These are phyloP conservation scores for Apus apus DNA, from an alignment of 2,113 vertebrate species.

Conservation along the genomic window DNA sequence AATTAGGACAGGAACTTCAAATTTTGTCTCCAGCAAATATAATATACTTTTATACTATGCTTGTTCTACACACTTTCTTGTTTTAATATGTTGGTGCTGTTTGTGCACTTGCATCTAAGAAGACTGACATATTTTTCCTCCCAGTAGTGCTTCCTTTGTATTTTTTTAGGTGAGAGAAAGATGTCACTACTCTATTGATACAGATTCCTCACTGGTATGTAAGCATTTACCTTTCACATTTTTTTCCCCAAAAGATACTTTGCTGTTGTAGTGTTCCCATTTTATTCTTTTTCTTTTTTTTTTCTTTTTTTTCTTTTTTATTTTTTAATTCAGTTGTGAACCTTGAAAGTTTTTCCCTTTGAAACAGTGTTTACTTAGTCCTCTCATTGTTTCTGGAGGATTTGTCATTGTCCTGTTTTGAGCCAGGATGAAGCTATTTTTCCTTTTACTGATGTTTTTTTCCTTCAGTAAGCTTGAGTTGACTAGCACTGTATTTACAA, in stretches of 20 bases:
- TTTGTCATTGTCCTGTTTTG: neutral
- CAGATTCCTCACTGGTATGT: neutral
- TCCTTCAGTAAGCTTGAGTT: no score
- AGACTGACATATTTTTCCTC: neutral
- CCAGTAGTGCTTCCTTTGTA: neutral
- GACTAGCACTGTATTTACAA: neutral
- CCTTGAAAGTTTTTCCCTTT: neutral
- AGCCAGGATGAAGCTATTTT: no score
- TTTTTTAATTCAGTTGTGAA: slow-evolving; percentile 24
- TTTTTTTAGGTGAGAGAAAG: neutral
- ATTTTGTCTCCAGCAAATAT: neutral
- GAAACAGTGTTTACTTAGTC: neutral
- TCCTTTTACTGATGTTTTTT: no score
- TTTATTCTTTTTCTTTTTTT: slow-evolving; percentile 7
- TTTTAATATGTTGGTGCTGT: slow-evolving; percentile 3
- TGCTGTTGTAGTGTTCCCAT: neutral
- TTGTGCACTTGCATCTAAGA: neutral
- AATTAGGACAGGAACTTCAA: neutral
- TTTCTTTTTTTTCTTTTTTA: slow-evolving; percentile 18
- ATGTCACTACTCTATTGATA: neutral
- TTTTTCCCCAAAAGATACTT: neutral
- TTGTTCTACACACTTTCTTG: neutral
- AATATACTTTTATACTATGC: neutral
- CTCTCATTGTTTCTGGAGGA: neutral
- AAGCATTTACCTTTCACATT: neutral